Percentiles rank a stretch among this genome's conserved stretches.
Conservation (phyloP, 2,113 vertebrate species). For the Anoplopoma fimbria region DNA sequence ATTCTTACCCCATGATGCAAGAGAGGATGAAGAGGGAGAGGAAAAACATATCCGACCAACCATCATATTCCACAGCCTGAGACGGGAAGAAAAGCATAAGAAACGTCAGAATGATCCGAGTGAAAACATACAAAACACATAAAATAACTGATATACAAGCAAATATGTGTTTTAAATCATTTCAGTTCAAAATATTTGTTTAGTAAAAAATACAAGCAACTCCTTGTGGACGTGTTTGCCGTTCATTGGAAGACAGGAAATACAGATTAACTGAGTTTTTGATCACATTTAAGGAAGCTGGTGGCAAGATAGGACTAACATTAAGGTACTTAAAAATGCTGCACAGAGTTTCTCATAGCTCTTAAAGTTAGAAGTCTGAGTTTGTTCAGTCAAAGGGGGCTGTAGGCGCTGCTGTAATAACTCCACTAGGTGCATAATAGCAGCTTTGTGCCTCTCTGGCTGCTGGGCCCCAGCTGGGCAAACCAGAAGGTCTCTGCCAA, state of each 20-base stretch:
- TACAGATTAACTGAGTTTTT: too few species aligned
- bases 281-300: too few species aligned
- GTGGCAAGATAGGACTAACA: too few species aligned
- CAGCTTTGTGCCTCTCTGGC: conserved; percentile 79
- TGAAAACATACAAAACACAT: background rate
- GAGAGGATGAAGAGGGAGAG: conserved; percentile 81
- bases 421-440: conserved; percentile 77
- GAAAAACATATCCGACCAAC: conserved; percentile 82
- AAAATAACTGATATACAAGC: too few species aligned
- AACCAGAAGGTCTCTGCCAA: conserved; percentile 70
- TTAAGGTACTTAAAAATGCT: background rate
- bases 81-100: conserved; percentile 8
- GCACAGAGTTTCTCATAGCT: background rate
- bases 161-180: background rate
- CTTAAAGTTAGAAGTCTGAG: background rate
- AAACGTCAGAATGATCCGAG: accelerated
- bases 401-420: conserved; percentile 63
- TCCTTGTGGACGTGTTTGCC: background rate
- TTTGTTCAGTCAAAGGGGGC: conserved; percentile 32
- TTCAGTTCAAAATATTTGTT: background rate
- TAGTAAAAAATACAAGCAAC: background rate
- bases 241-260: too few species aligned
- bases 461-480: conserved; percentile 73
- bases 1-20: conserved; percentile 84
- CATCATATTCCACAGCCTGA: conserved; percentile 82